Evolutionary conservation across 1,140 invertebrate genomes (phyloP).

Genomic region (Asobara japonica): DNA sequence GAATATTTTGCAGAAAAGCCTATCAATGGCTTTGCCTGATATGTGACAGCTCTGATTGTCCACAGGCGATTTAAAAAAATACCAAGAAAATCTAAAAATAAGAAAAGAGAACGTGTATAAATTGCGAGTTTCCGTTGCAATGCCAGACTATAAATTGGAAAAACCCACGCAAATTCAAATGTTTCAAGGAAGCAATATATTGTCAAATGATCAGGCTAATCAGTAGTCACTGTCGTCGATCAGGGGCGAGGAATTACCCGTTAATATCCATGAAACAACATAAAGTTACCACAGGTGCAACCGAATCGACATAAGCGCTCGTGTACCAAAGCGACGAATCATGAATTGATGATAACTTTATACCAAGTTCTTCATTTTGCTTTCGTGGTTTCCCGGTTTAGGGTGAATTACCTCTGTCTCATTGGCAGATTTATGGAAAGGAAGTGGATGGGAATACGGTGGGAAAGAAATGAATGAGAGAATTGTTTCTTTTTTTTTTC

Average conservation of each 20-base stretch:
- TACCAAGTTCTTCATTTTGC: slow-evolving; percentile 20
- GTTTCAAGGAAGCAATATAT: background rate
- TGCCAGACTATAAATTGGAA: background rate
- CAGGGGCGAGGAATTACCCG: slow-evolving; percentile 39
- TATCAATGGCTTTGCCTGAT: too few species aligned
- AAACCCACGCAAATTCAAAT: background rate
- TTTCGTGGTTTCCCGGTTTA: background rate
- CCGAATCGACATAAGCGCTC: slow-evolving; percentile 43
- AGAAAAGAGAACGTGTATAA: background rate
- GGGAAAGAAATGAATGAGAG: background rate
- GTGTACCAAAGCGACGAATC: slow-evolving; percentile 36
- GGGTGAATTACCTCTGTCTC: background rate
- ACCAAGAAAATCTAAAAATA: background rate
- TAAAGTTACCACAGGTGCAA: slow-evolving; percentile 52
- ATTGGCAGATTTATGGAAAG: background rate
- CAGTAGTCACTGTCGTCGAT: background rate
- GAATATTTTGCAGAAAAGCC: too few species aligned
- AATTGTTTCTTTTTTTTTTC: slow-evolving; percentile 5
- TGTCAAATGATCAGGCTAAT: slow-evolving; percentile 24
- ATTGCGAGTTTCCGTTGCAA: background rate
- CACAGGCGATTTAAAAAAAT: background rate
- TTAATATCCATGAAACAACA: slow-evolving; percentile 44
- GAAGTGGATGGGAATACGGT: background rate
- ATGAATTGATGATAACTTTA: slow-evolving; percentile 45
- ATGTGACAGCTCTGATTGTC: too few species aligned